Base-by-base conservation (phyloP, 2,888 invertebrate species). In the Ichneumon xanthorius region DNA sequence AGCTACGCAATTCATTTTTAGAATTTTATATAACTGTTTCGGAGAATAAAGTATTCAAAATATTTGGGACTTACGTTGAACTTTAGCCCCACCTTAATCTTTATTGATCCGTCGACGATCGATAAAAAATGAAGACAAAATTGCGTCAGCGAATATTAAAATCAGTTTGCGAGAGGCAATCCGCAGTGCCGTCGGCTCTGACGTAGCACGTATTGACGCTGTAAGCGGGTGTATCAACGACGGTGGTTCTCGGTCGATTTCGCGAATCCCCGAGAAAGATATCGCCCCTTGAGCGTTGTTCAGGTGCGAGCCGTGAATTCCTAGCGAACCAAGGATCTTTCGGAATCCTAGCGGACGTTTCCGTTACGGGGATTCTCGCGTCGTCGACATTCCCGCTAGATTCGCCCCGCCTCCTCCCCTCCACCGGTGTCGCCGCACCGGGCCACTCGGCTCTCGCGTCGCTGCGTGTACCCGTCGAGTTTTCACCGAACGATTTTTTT, bases 121-220 rank as follows among this genome's bases (percentile, higher is more conserved):
- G 45, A 16, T 22, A 16, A 0, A 67, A 58, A n/a, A 26, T 26
- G 26, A 3, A 26, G 26, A 26, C 26, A 19, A 30, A 65, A 67
- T 67, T 14, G 50, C 22, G 1, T 81, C 33, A 82, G 33, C 72
- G 72, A 80, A 67, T 37, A 63, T 68, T 37, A 11, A 77, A 40
- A 40, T 75, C 71, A 22, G 76, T 67, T 37, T 37, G 58, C 40
- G 80, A 26, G 53, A 78, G 72, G 61, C 87, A 87, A 50, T 86
- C 85, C 4, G 73, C 81, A 26, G 77, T 85, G 7, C 87, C 87
- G 68, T 87, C 84, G 16, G 82, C 45, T 65, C 75, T 86, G 6
- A 83, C 85, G 71, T 85, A 86, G 75, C 87, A 87, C n/a, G 86
- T 86, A 77, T 87, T 83, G 4, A 83, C 63, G 45, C 79, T 85